Conservation (phyloP, 30 jellyfish, hydroid and myxozoan genomes). For the Hydractinia echinata region DNA sequence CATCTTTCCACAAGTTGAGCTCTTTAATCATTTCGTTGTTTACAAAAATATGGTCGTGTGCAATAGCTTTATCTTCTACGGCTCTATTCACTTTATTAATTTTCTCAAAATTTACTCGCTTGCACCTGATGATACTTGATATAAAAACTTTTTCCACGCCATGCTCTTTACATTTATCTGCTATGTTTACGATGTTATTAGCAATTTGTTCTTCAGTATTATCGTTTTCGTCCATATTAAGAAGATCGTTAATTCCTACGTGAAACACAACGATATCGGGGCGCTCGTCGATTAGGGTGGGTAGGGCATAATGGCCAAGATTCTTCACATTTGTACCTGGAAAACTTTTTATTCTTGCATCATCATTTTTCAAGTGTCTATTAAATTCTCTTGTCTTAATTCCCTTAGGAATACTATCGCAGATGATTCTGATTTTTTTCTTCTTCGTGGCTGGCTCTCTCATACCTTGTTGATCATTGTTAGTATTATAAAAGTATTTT, state of each 20-base stretch:
- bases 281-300: conserved; percentile 10
- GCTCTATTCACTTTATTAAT: not conserved
- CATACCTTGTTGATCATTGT: not conserved
- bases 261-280: not conserved
- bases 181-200: not conserved
- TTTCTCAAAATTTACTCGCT: conserved; percentile 1
- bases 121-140: not conserved
- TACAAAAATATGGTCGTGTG: not conserved
- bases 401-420: not conserved
- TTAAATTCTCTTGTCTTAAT: conserved; percentile 2
- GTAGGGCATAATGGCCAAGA: conserved; percentile 1
- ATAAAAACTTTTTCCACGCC: not conserved
- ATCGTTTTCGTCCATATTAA: not conserved
- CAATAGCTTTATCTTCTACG: not conserved
- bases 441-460: not conserved
- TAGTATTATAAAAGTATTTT: not conserved
- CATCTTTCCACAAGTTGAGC: not conserved
- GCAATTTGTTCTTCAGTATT: conserved; percentile 6
- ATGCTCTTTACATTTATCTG: too few relatives aligned
- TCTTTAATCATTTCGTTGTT: not conserved
- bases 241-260: not conserved
- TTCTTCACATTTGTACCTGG: conserved; percentile 9
- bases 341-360: not conserved
- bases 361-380: not conserved
- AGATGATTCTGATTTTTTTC: not conserved